Percentiles rank a stretch among this genome's conserved stretches.
Evolutionary conservation across 2,888 invertebrate genomes (phyloP).

Genomic region (Monochamus alternatus): DNA sequence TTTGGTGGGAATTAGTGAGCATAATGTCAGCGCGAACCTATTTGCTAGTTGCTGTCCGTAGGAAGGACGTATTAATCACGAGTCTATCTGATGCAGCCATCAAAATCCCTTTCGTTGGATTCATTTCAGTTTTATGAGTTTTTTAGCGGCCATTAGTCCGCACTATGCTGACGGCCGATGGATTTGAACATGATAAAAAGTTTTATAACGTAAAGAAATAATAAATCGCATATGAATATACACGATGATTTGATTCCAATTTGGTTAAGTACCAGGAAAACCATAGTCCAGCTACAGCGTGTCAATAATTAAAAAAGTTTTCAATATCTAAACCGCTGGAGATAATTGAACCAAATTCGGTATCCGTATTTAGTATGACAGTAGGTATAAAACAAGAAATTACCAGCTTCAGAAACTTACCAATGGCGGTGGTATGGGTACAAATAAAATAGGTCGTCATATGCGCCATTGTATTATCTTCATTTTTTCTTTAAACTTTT

Average conservation of each 20-base stretch:
- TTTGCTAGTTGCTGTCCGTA: conserved; percentile 1
- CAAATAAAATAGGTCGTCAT: too few relatives aligned
- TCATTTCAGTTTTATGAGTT: background rate
- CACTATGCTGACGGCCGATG: background rate
- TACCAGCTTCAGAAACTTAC: too few relatives aligned
- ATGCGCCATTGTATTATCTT: too few relatives aligned
- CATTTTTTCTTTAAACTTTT: too few relatives aligned
- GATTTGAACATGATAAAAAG: background rate
- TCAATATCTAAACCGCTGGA: too few relatives aligned
- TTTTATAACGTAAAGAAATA: background rate
- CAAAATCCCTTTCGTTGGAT: conserved; percentile 1
- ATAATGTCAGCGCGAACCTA: conserved; percentile 10
- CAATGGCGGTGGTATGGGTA: too few relatives aligned
- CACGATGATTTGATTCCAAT: background rate
- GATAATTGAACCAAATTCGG: too few relatives aligned
- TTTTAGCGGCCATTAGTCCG: background rate
- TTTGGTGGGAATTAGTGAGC: conserved; percentile 27
- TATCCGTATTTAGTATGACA: too few relatives aligned
- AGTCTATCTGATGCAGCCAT: conserved; percentile 3
- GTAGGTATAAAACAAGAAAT: too few relatives aligned
- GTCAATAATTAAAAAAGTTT: too few relatives aligned
- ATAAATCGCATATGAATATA: background rate
- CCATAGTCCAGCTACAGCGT: too few relatives aligned
- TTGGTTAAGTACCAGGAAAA: too few relatives aligned
- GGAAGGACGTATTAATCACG: conserved; percentile 12